phyloP scores from a whole-genome alignment of 1,140 invertebrate genomes.

The Camponotus vicinus region DNA sequence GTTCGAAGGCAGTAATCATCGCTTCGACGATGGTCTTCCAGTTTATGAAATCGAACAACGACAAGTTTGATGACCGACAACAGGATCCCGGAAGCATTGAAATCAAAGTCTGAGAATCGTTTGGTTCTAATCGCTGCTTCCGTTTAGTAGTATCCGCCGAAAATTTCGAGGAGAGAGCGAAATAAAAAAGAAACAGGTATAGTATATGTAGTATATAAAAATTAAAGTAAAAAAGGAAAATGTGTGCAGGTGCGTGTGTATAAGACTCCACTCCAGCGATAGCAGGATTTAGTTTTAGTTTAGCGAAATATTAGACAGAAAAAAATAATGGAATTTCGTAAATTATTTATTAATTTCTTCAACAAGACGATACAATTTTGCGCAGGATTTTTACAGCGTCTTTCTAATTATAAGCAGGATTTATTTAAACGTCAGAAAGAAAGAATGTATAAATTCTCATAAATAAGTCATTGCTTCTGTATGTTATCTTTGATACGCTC shows the following conservation, averaged over 20 bases:
- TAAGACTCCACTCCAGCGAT: background rate
- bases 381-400: background rate
- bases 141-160: background rate
- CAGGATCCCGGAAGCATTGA: background rate
- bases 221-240: background rate
- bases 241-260: background rate
- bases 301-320: slow-evolving; percentile 7
- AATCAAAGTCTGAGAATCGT: background rate
- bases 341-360: slow-evolving; percentile 40
- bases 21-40: background rate
- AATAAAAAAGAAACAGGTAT: background rate
- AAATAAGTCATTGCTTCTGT: background rate
- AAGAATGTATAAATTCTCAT: background rate
- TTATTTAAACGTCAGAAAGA: background rate
- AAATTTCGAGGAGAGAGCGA: background rate
- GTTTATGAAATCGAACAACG: background rate
- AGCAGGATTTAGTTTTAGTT: slow-evolving; percentile 22
- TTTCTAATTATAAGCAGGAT: background rate
- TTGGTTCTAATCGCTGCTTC: slow-evolving; percentile 11
- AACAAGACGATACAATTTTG: background rate
- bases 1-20: background rate
- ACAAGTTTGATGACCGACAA: background rate
- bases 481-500: slow-evolving; percentile 4
- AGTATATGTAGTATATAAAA: slow-evolving; percentile 22
- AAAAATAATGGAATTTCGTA: slow-evolving; percentile 12